Percentiles rank a stretch among this genome's conserved stretches.
Evolutionary conservation across 2,797 vertebrate genomes (phyloP).

Genomic region (Protosalanx chinensis): DNA sequence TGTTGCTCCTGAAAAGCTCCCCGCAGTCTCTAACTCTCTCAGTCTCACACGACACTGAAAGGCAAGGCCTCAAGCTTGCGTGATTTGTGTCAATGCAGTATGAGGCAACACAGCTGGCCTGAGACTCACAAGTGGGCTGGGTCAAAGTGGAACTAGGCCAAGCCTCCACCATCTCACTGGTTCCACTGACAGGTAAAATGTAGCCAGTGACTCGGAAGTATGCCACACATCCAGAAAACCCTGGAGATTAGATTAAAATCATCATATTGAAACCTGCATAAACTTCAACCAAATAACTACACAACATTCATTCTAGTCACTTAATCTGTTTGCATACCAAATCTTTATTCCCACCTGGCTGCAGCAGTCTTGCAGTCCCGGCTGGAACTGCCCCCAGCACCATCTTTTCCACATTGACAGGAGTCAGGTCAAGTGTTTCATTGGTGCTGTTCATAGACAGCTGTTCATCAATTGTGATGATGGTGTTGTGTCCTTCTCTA

Average conservation of each 20-base stretch:
- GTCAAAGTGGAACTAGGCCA: constrained; percentile 56
- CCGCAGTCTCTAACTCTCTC: constrained; percentile 36
- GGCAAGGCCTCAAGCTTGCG: constrained; percentile 37
- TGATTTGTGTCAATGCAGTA: constrained; percentile 49
- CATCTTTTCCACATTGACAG: constrained; percentile 57
- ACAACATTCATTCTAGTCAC: neutral
- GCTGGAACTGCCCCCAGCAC: constrained; percentile 52
- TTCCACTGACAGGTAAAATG: constrained; percentile 60
- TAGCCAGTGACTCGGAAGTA: constrained; percentile 61
- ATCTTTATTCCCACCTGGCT: constrained; percentile 52
- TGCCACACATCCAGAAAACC: constrained; percentile 74
- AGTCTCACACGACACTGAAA: constrained; percentile 53
- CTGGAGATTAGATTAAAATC: constrained; percentile 42
- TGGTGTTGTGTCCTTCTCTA: constrained; percentile 36
- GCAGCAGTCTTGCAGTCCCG: constrained; percentile 33
- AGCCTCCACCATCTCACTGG: constrained; percentile 57
- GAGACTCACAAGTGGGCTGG: constrained; percentile 56
- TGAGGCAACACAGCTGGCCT: constrained; percentile 50
- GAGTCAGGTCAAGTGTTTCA: constrained; percentile 48
- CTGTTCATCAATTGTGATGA: constrained; percentile 59
- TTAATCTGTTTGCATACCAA: neutral
- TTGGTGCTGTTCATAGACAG: constrained; percentile 57
- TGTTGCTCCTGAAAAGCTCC: constrained; percentile 34
- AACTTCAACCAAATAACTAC: neutral
- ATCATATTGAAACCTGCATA: neutral